Conservation (phyloP, 2,797 vertebrate genomes). For the Echiichthys vipera region DNA sequence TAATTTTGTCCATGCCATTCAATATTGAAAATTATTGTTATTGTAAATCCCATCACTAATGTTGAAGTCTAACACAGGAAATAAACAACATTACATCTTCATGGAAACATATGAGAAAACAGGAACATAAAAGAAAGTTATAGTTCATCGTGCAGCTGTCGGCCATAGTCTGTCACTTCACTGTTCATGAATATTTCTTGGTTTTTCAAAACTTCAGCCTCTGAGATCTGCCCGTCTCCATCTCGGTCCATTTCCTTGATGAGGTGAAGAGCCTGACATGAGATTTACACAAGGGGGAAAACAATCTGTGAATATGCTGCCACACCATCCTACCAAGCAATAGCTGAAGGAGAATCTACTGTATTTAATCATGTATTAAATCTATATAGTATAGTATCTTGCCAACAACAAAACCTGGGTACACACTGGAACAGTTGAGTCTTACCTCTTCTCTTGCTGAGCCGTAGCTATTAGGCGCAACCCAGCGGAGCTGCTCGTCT, state of each 20-base stretch:
- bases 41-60: neutral
- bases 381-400: neutral
- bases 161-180: constrained; percentile 96
- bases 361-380: neutral
- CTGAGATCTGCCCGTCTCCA: constrained; percentile 88
- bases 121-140: constrained; percentile 63
- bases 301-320: neutral
- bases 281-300: constrained; percentile 18
- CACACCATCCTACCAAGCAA: neutral
- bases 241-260: constrained; percentile 95
- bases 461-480: constrained; percentile 94
- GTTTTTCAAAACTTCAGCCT: constrained; percentile 91
- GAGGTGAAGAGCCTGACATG: constrained; percentile 90
- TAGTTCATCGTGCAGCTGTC: constrained; percentile 95
- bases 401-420: neutral
- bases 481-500: constrained; percentile 93
- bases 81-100: neutral
- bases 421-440: neutral
- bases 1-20: neutral
- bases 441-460: constrained; percentile 94
- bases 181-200: constrained; percentile 95
- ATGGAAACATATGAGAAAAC: neutral
- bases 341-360: neutral
- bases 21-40: neutral
- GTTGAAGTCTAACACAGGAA: neutral